A percentile compares a stretch with the other conserved stretches of the same genome.
These are phyloP conservation scores for Myotis myotis DNA, from an alignment of 2,797 vertebrate genomes.

Conservation along the genomic window DNA sequence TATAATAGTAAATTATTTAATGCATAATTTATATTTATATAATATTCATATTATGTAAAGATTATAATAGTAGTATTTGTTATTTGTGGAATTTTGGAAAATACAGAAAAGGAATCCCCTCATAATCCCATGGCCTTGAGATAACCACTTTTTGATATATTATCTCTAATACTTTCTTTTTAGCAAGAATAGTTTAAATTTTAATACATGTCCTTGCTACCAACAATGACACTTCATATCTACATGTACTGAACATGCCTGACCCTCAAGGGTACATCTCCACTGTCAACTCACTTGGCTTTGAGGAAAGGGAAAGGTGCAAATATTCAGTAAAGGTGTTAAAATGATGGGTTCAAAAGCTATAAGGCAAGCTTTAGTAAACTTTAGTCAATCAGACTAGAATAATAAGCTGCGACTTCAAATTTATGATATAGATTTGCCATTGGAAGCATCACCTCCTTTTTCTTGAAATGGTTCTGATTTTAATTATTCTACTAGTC, in stretches of 20 bases:
- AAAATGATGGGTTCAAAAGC: constrained; percentile 33
- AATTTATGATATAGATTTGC: background rate
- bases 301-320: background rate
- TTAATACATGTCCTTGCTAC: background rate
- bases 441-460: background rate
- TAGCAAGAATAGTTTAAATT: background rate
- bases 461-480: constrained; percentile 28
- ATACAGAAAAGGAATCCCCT: constrained; percentile 14
- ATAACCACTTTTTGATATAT: background rate
- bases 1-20: background rate
- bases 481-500: background rate
- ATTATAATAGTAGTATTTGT: background rate
- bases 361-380: background rate
- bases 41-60: background rate
- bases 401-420: background rate
- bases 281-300: constrained; percentile 6
- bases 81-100: constrained; percentile 30
- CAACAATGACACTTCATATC: background rate
- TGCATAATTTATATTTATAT: background rate
- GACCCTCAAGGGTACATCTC: background rate
- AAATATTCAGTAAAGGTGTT: constrained; percentile 14
- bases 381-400: background rate
- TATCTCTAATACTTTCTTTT: background rate
- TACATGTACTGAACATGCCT: background rate
- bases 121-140: background rate